Conservation (phyloP, 2,888 invertebrate genomes). For the Tenodera sinensis region DNA sequence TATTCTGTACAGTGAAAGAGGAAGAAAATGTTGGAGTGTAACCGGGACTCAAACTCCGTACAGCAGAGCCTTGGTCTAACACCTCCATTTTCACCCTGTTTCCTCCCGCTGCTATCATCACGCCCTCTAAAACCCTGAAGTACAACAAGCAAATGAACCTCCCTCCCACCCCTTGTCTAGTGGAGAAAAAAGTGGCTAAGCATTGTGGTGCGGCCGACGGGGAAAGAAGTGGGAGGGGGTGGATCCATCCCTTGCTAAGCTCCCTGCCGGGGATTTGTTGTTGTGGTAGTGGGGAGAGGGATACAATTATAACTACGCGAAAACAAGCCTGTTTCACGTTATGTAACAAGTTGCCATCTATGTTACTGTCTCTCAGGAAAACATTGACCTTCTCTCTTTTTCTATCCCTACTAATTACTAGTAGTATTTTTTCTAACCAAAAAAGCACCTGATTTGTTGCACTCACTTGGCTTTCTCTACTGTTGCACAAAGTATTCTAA, state of each 20-base stretch:
- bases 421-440: no score
- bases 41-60: no score
- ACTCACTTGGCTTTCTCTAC: no score
- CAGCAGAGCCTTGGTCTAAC: not conserved
- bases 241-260: not conserved
- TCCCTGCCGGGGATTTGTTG: not conserved
- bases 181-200: not conserved
- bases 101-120: not conserved
- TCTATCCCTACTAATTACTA: no score
- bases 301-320: conserved; percentile 1
- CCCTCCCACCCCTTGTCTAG: not conserved
- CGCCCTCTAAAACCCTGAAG: not conserved
- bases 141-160: not conserved
- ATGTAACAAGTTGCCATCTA: conserved; percentile 1
- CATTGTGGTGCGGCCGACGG: not conserved
- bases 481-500: no score
- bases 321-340: not conserved
- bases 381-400: not conserved
- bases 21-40: no score
- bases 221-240: no score
- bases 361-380: not conserved
- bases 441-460: no score
- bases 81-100: not conserved
- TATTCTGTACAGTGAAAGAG: no score
- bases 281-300: not conserved